A percentile compares a stretch with the other conserved stretches of the same genome.
These are phyloP conservation scores for Aphaenogaster rudis DNA, from an alignment of 1,140 invertebrate species.

Conservation along the genomic window DNA sequence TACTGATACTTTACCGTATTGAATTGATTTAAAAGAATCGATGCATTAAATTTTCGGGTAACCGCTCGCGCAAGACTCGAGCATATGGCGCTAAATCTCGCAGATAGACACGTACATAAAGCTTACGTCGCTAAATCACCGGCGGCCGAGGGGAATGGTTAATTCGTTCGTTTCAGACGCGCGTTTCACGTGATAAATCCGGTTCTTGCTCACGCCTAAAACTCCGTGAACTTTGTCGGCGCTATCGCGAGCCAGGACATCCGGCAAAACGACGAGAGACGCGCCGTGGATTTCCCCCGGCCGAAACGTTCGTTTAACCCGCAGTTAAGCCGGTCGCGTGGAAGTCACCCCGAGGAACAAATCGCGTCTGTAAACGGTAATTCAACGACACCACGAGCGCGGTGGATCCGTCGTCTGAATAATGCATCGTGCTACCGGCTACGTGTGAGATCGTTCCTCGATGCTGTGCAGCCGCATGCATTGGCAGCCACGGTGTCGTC, in stretches of 20 bases:
- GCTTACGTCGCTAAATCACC: constrained; percentile 41
- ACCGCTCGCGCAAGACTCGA: neutral
- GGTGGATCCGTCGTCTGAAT: constrained; percentile 57
- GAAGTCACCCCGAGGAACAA: constrained; percentile 55
- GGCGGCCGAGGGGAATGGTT: constrained; percentile 3
- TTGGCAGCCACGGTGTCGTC: neutral
- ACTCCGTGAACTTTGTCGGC: constrained; percentile 52
- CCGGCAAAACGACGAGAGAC: constrained; percentile 61
- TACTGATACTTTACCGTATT: neutral
- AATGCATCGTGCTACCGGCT: constrained; percentile 52
- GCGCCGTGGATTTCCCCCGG: neutral
- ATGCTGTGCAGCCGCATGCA: constrained; percentile 30
- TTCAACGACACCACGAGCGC: constrained; percentile 49
- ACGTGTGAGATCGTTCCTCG: constrained; percentile 54
- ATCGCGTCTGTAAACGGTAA: constrained; percentile 64
- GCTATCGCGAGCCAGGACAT: constrained; percentile 42
- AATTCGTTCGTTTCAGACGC: constrained; percentile 47
- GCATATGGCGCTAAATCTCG: constrained; percentile 36
- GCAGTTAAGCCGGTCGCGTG: constrained; percentile 60
- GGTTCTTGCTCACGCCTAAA: constrained; percentile 51
- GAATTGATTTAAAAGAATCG: neutral
- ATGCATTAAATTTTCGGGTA: neutral
- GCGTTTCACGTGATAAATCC: constrained; percentile 58
- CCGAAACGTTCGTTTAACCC: constrained; percentile 47
- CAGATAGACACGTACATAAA: constrained; percentile 39